Evolutionary conservation across 2,888 invertebrate genomes (phyloP), one percentile per base, ranked within the genome.

Genomic region (Ichneumon xanthorius): DNA sequence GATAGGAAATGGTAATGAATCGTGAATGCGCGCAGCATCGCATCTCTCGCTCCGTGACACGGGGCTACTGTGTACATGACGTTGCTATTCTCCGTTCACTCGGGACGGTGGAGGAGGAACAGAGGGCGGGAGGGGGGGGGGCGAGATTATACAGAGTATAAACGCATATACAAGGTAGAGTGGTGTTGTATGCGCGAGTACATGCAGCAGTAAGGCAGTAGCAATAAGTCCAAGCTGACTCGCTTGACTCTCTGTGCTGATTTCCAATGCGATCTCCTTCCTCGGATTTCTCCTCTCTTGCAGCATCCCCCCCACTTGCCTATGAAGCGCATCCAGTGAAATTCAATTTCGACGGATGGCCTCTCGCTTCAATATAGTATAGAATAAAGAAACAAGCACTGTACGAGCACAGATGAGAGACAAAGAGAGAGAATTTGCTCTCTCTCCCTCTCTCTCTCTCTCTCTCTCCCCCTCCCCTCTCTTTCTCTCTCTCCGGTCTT

Each of bases 1-100:
- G 84, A 83, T 86, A 82, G 84, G 86, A 86, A 86, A 86, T 86
- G 86, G 84, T 82, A 84, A 86, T 84, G 85, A 81, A 85, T 85
- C 81, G 85, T 85, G 85, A 85, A 81, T 85, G 78, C 81, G 77
- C 85, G 81, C 78, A 63, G 75, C 75, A 67, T 63, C 63, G 82
- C 82, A 72, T 78, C 77, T 82, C 82, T 82, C 76, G 19, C 77
- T 67, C 50, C 37, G 19, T 19, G 37, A 22, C 22, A 50, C 19
- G 6, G 55, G 61, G 16, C 63, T 63, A n/a, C 16, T 72, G 11
- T 61, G 48, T 61, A 53, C 45, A 73, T 48, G 67, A 77, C 22
- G n/a, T 19, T n/a, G 48, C n/a, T 19, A 22, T 61, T 48, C 45
- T 30, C 30, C 63, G 63, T 33, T 63, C 30, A 33, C 33, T 30